Percentiles rank a stretch among this genome's conserved stretches.
phyloP scores from a whole-genome alignment of 2,888 invertebrate genomes.

The Meta bourneti region DNA sequence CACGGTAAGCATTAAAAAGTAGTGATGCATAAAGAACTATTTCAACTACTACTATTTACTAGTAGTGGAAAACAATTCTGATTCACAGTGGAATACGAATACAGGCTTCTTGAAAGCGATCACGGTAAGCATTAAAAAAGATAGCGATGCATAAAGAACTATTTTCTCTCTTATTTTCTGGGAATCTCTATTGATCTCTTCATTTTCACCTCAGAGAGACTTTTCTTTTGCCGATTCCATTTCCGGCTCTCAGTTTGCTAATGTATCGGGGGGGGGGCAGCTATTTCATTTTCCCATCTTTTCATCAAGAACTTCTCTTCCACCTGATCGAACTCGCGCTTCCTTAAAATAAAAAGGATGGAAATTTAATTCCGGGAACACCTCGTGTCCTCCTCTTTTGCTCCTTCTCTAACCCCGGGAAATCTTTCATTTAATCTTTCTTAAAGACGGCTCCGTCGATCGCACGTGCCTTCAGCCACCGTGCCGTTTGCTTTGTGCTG shows the following conservation, averaged over 20 bases:
- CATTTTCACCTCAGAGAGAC: background rate
- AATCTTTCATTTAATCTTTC: background rate
- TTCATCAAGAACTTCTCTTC: background rate
- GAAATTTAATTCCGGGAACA: background rate
- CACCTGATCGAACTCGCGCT: background rate
- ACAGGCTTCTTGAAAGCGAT: too few relatives aligned
- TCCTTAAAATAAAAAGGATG: background rate
- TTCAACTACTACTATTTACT: too few relatives aligned
- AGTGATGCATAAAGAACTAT: too few relatives aligned
- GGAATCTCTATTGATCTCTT: background rate
- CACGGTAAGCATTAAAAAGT: too few relatives aligned
- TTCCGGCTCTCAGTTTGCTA: background rate
- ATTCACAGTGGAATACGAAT: too few relatives aligned
- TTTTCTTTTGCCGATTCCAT: background rate
- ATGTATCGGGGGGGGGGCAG: too few relatives aligned
- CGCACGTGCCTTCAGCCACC: too few relatives aligned
- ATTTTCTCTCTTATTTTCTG: background rate
- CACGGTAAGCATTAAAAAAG: too few relatives aligned
- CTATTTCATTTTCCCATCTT: background rate
- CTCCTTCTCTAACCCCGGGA: background rate
- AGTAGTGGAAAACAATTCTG: too few relatives aligned
- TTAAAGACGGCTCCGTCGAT: background rate
- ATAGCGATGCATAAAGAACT: too few relatives aligned
- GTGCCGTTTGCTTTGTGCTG: too few relatives aligned
- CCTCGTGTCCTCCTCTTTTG: background rate